Conservation (phyloP, 2,797 vertebrate species). For the Fratercula arctica region DNA sequence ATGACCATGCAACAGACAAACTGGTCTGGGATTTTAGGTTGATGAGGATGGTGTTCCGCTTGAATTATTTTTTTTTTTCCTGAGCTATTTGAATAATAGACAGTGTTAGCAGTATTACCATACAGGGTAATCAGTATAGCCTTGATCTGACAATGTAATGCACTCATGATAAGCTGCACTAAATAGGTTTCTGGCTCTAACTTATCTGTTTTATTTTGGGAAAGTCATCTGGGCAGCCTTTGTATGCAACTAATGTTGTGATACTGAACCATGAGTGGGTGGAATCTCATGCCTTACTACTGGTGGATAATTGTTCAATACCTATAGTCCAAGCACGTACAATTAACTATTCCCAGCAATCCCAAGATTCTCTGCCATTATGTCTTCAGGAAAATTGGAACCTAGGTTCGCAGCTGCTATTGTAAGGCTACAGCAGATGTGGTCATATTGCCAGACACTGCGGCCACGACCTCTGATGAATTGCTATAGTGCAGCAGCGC, state of each 20-base stretch:
- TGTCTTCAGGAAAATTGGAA: not conserved
- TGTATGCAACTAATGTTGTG: not conserved
- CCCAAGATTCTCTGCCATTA: not conserved
- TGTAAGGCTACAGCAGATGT: not conserved
- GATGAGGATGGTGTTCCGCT: not conserved
- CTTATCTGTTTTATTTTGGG: not conserved
- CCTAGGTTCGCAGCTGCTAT: fast-evolving
- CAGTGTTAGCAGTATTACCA: not conserved
- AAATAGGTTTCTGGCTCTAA: not conserved
- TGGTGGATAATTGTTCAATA: not conserved
- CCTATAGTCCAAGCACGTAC: not conserved
- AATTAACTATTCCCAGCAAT: not conserved
- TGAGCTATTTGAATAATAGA: not conserved
- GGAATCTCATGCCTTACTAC: not conserved
- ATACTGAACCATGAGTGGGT: not conserved
- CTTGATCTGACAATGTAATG: not conserved
- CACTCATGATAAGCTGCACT: not conserved
- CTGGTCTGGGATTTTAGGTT: not conserved
- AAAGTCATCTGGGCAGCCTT: not conserved
- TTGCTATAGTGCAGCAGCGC: not conserved
- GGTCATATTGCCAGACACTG: not conserved
- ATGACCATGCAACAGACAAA: not conserved
- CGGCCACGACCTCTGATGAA: not conserved
- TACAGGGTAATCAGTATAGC: not conserved
- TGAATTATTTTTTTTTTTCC: not conserved